Percentiles rank a stretch among this genome's conserved stretches.
These are phyloP conservation scores for Chromoteleia sp. DNA, from an alignment of 2,888 invertebrate genomes.

Conservation along the genomic window DNA sequence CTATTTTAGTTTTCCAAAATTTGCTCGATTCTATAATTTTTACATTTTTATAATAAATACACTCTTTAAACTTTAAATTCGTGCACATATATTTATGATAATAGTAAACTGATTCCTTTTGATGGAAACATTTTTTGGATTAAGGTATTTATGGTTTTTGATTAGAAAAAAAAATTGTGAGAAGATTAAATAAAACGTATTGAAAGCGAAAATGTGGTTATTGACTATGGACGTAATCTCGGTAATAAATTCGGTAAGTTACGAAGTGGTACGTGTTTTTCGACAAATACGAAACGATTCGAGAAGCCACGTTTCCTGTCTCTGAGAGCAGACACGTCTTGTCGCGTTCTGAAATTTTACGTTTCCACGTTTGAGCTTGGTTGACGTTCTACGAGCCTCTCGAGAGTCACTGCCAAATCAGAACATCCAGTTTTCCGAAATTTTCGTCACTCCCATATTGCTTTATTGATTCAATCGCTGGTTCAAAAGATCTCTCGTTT, in stretches of 20 bases:
- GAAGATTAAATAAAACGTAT: constrained; percentile 28
- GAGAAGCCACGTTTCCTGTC: constrained; percentile 36
- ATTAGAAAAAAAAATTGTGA: no score
- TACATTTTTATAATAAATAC: no score
- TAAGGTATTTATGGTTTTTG: no score
- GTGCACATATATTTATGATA: no score
- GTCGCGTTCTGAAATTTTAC: constrained; percentile 55
- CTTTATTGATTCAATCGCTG: constrained; percentile 31
- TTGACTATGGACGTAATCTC: constrained; percentile 35
- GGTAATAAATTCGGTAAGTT: constrained; percentile 49
- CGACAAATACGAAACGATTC: constrained; percentile 54
- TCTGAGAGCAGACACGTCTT: constrained; percentile 35
- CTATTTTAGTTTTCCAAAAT: no score
- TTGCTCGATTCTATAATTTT: no score
- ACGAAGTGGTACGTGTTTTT: constrained; percentile 46
- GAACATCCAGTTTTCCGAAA: constrained; percentile 31
- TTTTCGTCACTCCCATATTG: constrained; percentile 36
- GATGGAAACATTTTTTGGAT: no score
- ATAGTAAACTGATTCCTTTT: no score
- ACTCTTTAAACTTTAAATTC: no score
- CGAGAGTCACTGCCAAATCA: constrained; percentile 47
- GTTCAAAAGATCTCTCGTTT: constrained; percentile 18
- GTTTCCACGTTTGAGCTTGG: constrained; percentile 35
- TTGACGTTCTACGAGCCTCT: constrained; percentile 45
- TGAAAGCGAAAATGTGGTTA: constrained; percentile 27